Base-by-base conservation (phyloP, 2,888 invertebrate genomes). In the Nowickia ferox region DNA sequence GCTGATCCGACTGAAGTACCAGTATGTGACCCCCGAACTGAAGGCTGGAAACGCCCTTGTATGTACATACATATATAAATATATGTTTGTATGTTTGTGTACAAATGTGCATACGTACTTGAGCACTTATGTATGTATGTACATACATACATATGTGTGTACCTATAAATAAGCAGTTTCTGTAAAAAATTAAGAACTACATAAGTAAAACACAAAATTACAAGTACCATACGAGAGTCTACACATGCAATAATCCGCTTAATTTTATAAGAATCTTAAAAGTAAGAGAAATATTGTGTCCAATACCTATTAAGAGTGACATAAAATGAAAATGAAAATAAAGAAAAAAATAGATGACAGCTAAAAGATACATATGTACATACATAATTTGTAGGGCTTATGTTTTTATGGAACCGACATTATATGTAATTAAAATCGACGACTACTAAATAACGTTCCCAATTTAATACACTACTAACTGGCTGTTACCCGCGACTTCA, bases 191-290 rank as follows among this genome's bases (percentile, higher is more conserved):
- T n/a, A 19, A 61, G 51, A 61, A 63, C 61, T 38, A 59, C n/a
- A n/a, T n/a, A 53, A 69, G 68, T 68, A 61, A 81, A 61, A 63
- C 15, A 53, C 42, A 74, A 44, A 74, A 65, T 13, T 57, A 17
- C 17, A 53, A 59, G 51, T 78, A 51, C 22, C 13, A n/a, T 40
- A 61, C 22, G 30, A 78, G 53, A 61, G 53, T 30, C 69, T 68
- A 66, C 30, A 30, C 38, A 63, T n/a, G 22, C 22, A 66, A 59
- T 61, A 84, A 84, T 84, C 80, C 72, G 71, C 80, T 81, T 84
- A 80, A 77, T 84, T 79, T 84, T 65, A 53, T 84, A 80, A 84
- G 71, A 76, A 75, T 68, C 55, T 71, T 38, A 55, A 44, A 42
- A 55, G 42, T 22, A 48, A 61, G 38, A 42, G 46, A 57, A 78